These are phyloP conservation scores for Coregonus suidteri DNA, from an alignment of 2,797 vertebrate species.

Conservation along the genomic window DNA sequence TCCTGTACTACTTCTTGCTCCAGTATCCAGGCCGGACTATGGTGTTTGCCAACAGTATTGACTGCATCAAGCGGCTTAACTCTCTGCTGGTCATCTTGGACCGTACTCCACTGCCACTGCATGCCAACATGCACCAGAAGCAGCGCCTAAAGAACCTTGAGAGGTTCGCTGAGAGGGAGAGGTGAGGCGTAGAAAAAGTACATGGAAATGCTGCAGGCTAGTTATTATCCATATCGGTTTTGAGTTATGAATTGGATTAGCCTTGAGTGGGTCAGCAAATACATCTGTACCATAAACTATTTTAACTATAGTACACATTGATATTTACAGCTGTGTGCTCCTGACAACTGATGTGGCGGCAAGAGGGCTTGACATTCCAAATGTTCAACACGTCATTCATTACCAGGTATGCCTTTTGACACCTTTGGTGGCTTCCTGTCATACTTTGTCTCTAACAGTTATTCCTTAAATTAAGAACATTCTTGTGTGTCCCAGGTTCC, in stretches of 20 bases:
- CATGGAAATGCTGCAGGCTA: background rate
- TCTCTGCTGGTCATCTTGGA: slow-evolving; percentile 89
- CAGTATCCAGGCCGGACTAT: slow-evolving; percentile 93
- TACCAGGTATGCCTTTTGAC: slow-evolving; percentile 86
- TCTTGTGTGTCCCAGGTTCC: slow-evolving; percentile 79
- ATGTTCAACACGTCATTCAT: slow-evolving; percentile 95
- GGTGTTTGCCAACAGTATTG: slow-evolving; percentile 98
- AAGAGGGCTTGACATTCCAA: slow-evolving; percentile 93
- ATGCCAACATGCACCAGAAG: slow-evolving; percentile 99
- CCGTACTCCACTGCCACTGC: slow-evolving; percentile 84
- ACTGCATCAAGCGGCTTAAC: slow-evolving; percentile 92
- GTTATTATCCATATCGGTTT: background rate
- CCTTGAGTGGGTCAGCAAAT: background rate
- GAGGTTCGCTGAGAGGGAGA: slow-evolving; percentile 88
- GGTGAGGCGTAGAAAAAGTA: slow-evolving; percentile 71
- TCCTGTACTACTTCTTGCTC: slow-evolving; percentile 93
- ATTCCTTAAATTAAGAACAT: background rate
- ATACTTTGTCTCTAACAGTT: background rate
- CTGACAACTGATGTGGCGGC: slow-evolving; percentile 97
- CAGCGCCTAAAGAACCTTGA: slow-evolving; percentile 96
- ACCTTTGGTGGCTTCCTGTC: background rate
- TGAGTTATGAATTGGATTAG: background rate
- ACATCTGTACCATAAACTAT: too few relatives aligned
- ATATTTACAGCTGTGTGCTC: slow-evolving; percentile 83
- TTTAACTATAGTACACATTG: too few relatives aligned